A percentile compares a stretch with the other conserved stretches of the same genome.
Evolutionary conservation across 2,888 invertebrate species (phyloP).

Genomic region (Aelia acuminata): DNA sequence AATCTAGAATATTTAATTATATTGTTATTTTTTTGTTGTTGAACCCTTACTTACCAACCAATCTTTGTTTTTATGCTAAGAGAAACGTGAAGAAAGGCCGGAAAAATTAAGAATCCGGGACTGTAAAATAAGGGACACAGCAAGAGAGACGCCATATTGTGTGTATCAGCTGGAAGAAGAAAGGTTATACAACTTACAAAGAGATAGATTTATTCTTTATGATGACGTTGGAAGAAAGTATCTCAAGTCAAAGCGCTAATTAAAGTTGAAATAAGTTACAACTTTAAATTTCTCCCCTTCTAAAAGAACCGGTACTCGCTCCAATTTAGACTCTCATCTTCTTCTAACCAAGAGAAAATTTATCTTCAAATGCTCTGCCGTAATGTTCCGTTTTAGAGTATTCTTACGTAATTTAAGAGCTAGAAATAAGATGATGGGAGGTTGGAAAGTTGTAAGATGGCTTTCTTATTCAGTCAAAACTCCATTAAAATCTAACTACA

Average conservation of each 20-base stretch:
- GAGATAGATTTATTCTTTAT: neutral
- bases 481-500: neutral
- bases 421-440: neutral
- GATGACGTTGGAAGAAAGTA: neutral
- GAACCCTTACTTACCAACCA: neutral
- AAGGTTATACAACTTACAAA: neutral
- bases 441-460: neutral
- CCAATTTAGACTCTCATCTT: neutral
- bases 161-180: neutral
- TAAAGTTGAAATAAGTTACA: neutral
- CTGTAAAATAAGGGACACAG: neutral
- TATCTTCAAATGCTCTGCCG: neutral
- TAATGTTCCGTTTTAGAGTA: constrained; percentile 4
- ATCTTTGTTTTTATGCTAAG: neutral
- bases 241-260: constrained; percentile 17
- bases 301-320: neutral
- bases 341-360: neutral
- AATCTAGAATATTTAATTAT: too few species aligned
- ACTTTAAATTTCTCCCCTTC: neutral
- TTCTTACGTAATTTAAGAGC: neutral
- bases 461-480: neutral
- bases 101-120: neutral
- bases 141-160: neutral
- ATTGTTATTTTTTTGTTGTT: too few species aligned
- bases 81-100: neutral